A percentile compares a stretch with the other conserved stretches of the same genome.
Conservation (phyloP, 2,888 invertebrate genomes). For the Tupiocoris notatus region DNA sequence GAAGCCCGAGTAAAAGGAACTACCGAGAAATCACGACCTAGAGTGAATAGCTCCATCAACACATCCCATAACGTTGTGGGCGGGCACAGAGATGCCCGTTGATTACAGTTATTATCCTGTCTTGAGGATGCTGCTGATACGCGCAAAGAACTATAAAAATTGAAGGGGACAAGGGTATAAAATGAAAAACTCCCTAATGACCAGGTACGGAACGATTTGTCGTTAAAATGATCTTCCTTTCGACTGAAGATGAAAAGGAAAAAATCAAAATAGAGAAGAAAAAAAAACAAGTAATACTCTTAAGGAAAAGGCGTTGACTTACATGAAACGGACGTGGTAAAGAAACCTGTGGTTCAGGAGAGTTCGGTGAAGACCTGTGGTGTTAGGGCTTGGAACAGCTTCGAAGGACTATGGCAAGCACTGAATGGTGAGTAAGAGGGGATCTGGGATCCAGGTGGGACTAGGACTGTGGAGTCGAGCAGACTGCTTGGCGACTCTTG, state of each 20-base stretch:
- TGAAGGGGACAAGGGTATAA: background rate
- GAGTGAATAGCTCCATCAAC: background rate
- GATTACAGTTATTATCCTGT: background rate
- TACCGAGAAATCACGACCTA: background rate
- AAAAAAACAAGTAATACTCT: background rate
- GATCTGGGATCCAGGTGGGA: conserved; percentile 8
- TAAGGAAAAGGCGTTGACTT: conserved; percentile 20
- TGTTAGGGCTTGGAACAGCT: background rate
- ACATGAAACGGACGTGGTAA: conserved; percentile 8
- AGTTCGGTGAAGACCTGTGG: background rate
- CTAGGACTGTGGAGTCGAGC: background rate
- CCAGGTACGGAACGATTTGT: conserved; percentile 5
- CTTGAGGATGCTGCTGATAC: background rate
- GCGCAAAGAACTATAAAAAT: background rate
- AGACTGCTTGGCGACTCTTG: conserved; percentile 31
- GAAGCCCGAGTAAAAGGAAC: no score
- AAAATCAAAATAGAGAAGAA: background rate
- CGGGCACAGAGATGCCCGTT: background rate
- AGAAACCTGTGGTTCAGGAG: background rate
- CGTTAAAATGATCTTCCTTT: conserved; percentile 9
- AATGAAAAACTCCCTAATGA: background rate
- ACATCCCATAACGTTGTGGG: background rate
- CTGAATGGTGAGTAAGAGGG: conserved; percentile 21
- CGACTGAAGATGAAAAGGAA: conserved; percentile 2
- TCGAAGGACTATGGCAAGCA: no score